phyloP scores from a whole-genome alignment of 1,140 invertebrate genomes.

The Camponotus floridanus region DNA sequence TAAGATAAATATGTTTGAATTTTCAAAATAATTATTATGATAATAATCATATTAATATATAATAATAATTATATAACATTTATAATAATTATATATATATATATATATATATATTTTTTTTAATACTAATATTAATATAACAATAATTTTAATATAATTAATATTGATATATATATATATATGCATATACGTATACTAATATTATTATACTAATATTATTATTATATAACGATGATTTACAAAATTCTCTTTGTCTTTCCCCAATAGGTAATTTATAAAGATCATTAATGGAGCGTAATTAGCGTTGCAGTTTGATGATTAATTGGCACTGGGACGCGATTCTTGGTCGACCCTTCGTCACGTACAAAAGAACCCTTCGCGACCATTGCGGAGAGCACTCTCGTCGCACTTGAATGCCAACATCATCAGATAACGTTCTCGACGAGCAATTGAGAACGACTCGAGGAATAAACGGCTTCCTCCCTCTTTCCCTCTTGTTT shows the following conservation, averaged over 20 bases:
- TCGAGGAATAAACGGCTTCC: conserved; percentile 44
- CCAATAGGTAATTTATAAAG: not conserved
- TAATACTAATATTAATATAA: too few relatives aligned
- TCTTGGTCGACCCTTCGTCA: not conserved
- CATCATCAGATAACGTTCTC: conserved; percentile 56
- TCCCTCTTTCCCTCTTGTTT: not conserved
- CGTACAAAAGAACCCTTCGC: not conserved
- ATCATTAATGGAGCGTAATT: conserved; percentile 11
- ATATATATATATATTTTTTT: too few relatives aligned
- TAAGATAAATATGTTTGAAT: not conserved
- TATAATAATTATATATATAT: too few relatives aligned
- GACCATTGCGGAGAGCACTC: not conserved
- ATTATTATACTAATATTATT: not conserved
- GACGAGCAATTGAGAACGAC: conserved; percentile 46
- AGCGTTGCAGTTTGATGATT: conserved; percentile 23
- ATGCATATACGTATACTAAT: too few relatives aligned
- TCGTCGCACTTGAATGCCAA: conserved; percentile 45
- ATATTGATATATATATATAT: too few relatives aligned
- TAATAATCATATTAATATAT: too few relatives aligned
- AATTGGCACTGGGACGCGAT: conserved; percentile 26
- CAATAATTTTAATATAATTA: too few relatives aligned
- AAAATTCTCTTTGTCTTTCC: not conserved
- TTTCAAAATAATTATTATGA: not conserved
- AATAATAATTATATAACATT: too few relatives aligned
- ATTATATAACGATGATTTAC: not conserved